phyloP scores from a whole-genome alignment of 2,797 vertebrate genomes.

The Cottoperca gobio region DNA sequence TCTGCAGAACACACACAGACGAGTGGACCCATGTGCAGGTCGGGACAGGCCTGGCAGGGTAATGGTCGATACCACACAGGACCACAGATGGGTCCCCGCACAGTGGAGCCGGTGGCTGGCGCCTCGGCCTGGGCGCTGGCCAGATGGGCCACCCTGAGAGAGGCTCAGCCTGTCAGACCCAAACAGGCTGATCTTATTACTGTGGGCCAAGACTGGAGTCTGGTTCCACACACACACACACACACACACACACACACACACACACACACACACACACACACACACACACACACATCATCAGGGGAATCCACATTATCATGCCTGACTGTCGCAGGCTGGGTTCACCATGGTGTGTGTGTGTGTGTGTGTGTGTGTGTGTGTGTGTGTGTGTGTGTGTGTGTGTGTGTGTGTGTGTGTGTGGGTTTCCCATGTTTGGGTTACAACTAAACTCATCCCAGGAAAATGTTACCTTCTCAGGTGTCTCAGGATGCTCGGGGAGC shows the following conservation, averaged over 20 bases:
- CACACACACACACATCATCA: slow-evolving; percentile 33
- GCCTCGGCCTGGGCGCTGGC: slow-evolving; percentile 59
- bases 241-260: slow-evolving; percentile 36
- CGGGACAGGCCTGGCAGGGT: slow-evolving; percentile 56
- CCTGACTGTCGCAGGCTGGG: slow-evolving; percentile 41
- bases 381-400: slow-evolving; percentile 35
- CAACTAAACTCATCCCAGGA: slow-evolving; percentile 18
- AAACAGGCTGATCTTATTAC: slow-evolving; percentile 79
- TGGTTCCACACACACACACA: slow-evolving; percentile 55
- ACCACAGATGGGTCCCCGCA: slow-evolving; percentile 77
- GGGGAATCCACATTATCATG: slow-evolving; percentile 63
- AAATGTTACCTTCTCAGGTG: slow-evolving; percentile 38
- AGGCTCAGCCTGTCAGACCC: slow-evolving; percentile 66
- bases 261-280: slow-evolving; percentile 10
- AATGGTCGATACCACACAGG: slow-evolving; percentile 71
- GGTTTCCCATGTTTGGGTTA: slow-evolving; percentile 42
- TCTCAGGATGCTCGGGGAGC: background rate
- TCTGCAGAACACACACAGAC: slow-evolving; percentile 66
- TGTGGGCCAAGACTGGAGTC: slow-evolving; percentile 67
- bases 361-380: slow-evolving; percentile 34
- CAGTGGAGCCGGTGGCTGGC: slow-evolving; percentile 70
- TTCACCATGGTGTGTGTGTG: slow-evolving; percentile 30
- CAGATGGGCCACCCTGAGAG: slow-evolving; percentile 83
- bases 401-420: slow-evolving; percentile 33
- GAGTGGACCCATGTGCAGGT: slow-evolving; percentile 57